These are phyloP conservation scores for Platyrinchus mystaceus DNA, from an alignment of 2,797 vertebrate species.

Conservation along the genomic window DNA sequence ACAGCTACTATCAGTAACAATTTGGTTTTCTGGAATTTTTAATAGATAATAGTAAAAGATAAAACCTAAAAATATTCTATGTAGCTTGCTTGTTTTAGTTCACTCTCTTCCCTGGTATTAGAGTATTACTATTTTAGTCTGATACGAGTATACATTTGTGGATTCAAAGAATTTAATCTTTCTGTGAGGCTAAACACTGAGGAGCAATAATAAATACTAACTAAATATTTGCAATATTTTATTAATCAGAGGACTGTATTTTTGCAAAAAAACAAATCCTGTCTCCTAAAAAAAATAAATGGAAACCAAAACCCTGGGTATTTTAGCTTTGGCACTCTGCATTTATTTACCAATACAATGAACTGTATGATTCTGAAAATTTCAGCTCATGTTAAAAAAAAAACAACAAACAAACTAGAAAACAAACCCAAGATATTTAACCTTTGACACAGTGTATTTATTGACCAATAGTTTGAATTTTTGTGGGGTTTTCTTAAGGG, in stretches of 20 bases:
- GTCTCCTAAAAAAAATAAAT: background rate
- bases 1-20: background rate
- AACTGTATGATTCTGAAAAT: background rate
- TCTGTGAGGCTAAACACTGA: background rate
- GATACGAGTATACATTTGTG: background rate
- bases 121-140: background rate
- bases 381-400: background rate
- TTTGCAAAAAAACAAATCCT: background rate
- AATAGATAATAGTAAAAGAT: background rate
- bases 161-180: background rate
- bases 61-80: background rate
- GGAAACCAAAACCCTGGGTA: background rate
- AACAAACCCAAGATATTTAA: background rate
- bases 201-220: background rate
- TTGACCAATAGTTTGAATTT: background rate
- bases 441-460: background rate
- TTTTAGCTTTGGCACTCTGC: background rate
- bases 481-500: background rate
- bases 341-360: background rate
- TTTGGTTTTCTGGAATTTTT: background rate
- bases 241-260: background rate
- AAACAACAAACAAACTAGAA: background rate
- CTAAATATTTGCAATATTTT: background rate
- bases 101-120: background rate
- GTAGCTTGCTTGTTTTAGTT: background rate